Conservation (phyloP, 2,113 vertebrate species). For the Riparia riparia region DNA sequence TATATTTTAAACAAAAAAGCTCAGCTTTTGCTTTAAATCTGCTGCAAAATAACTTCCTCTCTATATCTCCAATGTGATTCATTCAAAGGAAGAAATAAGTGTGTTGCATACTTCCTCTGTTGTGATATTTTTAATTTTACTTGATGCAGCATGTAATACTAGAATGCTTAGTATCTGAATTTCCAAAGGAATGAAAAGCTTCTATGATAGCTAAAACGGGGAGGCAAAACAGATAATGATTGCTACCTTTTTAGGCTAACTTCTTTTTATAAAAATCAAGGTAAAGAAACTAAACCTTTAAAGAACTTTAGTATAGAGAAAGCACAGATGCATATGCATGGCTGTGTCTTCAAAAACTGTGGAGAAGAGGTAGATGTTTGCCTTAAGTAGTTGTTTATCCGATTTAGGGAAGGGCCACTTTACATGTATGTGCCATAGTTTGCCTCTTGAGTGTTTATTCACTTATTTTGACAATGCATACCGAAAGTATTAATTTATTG, state of each 20-base stretch:
- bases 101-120: not conserved
- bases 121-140: constrained; percentile 15
- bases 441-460: not conserved
- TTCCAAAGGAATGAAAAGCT: constrained; percentile 11
- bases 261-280: not conserved
- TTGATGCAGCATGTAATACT: constrained; percentile 7
- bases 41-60: not conserved
- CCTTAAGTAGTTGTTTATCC: not conserved
- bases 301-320: not conserved
- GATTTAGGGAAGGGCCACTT: not conserved
- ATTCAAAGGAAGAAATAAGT: not conserved
- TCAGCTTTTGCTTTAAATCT: constrained; percentile 3
- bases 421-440: not conserved
- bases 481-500: not conserved
- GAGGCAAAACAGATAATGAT: not conserved
- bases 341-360: not conserved
- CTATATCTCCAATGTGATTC: not conserved
- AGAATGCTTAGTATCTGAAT: not conserved
- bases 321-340: not conserved
- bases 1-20: not conserved
- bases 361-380: not conserved
- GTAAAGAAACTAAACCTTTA: not conserved
- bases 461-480: not conserved
- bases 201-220: not conserved
- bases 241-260: not conserved